These are phyloP conservation scores for Ceyx cyanopectus DNA, from an alignment of 2,113 vertebrate genomes.

Conservation along the genomic window DNA sequence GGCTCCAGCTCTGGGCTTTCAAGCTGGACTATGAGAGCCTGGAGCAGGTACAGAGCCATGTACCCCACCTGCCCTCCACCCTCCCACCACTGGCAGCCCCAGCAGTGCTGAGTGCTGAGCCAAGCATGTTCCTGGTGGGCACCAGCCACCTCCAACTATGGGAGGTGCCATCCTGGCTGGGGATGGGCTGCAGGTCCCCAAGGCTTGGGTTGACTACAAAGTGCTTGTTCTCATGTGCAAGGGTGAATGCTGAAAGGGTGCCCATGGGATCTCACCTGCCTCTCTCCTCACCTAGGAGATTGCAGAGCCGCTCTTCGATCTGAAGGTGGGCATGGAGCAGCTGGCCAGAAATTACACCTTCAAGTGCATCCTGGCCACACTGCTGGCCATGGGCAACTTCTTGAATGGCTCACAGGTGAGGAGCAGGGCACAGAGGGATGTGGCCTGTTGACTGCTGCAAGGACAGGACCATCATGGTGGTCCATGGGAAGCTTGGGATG, in stretches of 20 bases:
- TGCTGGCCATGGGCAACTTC: constrained; percentile 95
- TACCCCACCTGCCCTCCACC: no score
- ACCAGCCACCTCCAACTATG: background rate
- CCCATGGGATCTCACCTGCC: background rate
- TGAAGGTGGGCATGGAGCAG: constrained; percentile 96
- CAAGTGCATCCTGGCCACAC: constrained; percentile 89
- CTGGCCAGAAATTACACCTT: constrained; percentile 91
- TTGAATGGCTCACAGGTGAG: constrained; percentile 91
- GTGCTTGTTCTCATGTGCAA: background rate
- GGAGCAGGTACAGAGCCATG: constrained; percentile 85
- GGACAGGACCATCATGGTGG: background rate
- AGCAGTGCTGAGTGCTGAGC: background rate
- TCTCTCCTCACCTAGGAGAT: constrained; percentile 84
- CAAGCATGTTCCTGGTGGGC: background rate
- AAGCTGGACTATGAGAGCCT: constrained; percentile 94
- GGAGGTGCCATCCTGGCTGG: background rate
- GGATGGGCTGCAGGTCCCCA: background rate
- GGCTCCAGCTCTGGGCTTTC: constrained; percentile 97
- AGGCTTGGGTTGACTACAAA: background rate
- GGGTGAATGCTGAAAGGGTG: background rate
- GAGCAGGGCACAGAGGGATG: background rate
- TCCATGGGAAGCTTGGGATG: background rate
- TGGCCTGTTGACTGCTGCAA: background rate
- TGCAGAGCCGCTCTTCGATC: constrained; percentile 92
- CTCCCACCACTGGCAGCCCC: background rate